Evolutionary conservation across 2,888 invertebrate species (phyloP).

Genomic region (Taphrorychus bicolor): DNA sequence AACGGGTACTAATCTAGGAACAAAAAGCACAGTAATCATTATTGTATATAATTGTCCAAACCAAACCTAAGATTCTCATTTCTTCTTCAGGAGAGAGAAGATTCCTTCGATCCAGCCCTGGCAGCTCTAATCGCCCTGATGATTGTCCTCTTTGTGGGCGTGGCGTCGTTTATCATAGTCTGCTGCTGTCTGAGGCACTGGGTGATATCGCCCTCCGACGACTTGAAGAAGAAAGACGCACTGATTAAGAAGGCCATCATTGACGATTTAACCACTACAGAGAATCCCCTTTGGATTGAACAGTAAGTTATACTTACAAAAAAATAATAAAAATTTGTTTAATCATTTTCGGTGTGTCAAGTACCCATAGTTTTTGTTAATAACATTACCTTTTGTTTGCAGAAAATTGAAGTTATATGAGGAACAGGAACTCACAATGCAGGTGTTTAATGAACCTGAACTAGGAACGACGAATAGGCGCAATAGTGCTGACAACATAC

Average conservation of each 20-base stretch:
- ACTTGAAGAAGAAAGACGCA: slow-evolving; percentile 83
- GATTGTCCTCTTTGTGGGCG: slow-evolving; percentile 85
- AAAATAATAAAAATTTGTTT: neutral
- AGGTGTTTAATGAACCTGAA: slow-evolving; percentile 84
- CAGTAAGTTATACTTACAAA: slow-evolving; percentile 67
- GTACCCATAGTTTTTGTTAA: too few relatives aligned
- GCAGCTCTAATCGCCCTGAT: slow-evolving; percentile 85
- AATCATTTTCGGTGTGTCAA: too few relatives aligned
- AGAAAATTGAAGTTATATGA: slow-evolving; percentile 88
- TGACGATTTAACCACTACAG: slow-evolving; percentile 87
- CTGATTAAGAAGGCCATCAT: slow-evolving; percentile 83
- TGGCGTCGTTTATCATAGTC: slow-evolving; percentile 84
- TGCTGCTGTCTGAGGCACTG: slow-evolving; percentile 90
- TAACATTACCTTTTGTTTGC: slow-evolving; percentile 38
- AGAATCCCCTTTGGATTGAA: slow-evolving; percentile 93
- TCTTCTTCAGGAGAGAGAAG: slow-evolving; percentile 66
- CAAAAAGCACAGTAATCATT: neutral
- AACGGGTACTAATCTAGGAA: too few relatives aligned
- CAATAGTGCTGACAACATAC: slow-evolving; percentile 62
- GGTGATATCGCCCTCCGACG: slow-evolving; percentile 82
- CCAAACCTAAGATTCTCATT: neutral
- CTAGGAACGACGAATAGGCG: slow-evolving; percentile 53
- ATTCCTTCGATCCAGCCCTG: slow-evolving; percentile 84
- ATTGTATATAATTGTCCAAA: neutral
- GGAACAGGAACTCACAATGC: slow-evolving; percentile 93